phyloP scores from a whole-genome alignment of 2,113 vertebrate genomes.

The Perccottus glenii region DNA sequence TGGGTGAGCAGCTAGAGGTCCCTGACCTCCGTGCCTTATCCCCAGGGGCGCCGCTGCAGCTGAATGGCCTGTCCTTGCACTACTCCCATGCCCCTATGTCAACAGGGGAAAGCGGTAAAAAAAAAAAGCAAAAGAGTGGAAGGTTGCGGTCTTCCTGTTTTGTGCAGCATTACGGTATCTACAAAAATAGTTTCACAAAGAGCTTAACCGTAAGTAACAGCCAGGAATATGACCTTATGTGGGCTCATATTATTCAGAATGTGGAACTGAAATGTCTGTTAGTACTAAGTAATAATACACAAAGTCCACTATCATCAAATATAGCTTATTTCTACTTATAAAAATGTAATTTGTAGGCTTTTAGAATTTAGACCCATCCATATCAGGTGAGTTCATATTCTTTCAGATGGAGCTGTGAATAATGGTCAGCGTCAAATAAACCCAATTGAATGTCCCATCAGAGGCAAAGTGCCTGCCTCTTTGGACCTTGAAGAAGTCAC shows the following conservation, averaged over 20 bases:
- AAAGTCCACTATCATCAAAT: no score
- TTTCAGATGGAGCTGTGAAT: conserved; percentile 29
- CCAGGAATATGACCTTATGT: neutral
- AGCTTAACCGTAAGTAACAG: neutral
- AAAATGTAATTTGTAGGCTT: no score
- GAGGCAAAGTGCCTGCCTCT: neutral
- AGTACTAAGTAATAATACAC: no score
- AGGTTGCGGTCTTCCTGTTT: conserved; percentile 10
- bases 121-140: neutral
- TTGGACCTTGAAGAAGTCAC: neutral
- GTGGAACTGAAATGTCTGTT: no score
- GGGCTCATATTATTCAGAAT: neutral
- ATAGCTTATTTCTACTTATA: no score
- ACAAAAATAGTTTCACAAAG: neutral
- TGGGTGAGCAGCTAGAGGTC: conserved; percentile 41
- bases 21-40: conserved; percentile 69
- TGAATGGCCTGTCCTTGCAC: conserved; percentile 37
- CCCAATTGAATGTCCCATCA: conserved; percentile 2
- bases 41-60: conserved; percentile 51
- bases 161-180: neutral
- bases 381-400: neutral
- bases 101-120: no score
- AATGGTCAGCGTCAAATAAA: conserved; percentile 18
- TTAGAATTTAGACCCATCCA: no score
- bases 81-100: neutral